Conservation (phyloP, 2,888 invertebrate species). For the Drosophila koepferae region DNA sequence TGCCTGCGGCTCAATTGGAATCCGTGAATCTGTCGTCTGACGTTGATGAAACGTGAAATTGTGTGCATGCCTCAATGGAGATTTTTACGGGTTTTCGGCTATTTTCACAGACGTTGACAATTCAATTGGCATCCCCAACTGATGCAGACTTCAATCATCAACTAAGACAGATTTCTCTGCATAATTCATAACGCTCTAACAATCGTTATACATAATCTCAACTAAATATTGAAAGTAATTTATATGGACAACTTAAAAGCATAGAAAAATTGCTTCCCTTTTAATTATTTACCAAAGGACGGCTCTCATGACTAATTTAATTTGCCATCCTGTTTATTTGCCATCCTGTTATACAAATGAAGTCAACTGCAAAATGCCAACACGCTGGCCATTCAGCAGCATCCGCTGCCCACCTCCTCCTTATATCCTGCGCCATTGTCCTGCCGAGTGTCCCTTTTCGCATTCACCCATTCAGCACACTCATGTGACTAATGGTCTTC, state of each 20-base stretch:
- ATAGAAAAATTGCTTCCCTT: background rate
- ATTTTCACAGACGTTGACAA: conserved; percentile 37
- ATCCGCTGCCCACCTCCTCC: conserved; percentile 14
- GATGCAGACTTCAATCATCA: background rate
- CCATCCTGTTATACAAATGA: conserved; percentile 8
- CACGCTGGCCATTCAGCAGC: conserved; percentile 19
- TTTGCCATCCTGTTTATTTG: conserved; percentile 10
- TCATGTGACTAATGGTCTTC: conserved; percentile 63
- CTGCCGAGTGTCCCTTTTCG: conserved; percentile 10
- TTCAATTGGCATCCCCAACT: conserved; percentile 17
- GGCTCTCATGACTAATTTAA: conserved; percentile 26
- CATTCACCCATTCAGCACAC: conserved; percentile 16
- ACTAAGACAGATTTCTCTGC: background rate
- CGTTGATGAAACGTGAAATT: conserved; percentile 67
- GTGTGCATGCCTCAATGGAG: conserved; percentile 29
- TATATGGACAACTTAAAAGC: background rate
- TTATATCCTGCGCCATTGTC: conserved; percentile 13
- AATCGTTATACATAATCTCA: background rate
- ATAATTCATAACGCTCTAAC: background rate
- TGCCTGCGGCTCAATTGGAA: conserved; percentile 32
- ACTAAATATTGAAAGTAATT: background rate
- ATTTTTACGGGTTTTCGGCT: conserved; percentile 1
- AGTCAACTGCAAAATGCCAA: conserved; percentile 21
- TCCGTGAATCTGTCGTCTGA: conserved; percentile 45
- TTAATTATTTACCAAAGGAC: conserved; percentile 19